A percentile compares a stretch with the other conserved stretches of the same genome.
phyloP scores from a whole-genome alignment of 2,113 vertebrate genomes.

The Blennius ocellaris region DNA sequence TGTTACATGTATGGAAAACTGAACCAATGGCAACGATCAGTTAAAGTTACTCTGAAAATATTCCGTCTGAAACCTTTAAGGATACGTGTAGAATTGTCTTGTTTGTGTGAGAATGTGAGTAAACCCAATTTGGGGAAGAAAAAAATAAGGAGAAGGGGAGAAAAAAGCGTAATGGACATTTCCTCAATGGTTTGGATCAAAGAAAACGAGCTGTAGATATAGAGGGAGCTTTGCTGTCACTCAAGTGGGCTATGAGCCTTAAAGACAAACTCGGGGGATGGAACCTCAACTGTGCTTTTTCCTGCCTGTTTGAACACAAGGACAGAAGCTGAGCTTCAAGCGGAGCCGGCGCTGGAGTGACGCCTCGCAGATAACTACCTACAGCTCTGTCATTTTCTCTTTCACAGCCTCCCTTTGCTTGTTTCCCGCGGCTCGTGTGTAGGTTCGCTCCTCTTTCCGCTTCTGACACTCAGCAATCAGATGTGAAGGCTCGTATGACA shows the following conservation, averaged over 20 bases:
- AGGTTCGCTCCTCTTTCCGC: constrained; percentile 48
- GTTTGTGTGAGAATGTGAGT: not conserved
- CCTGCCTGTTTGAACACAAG: constrained; percentile 57
- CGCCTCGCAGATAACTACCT: constrained; percentile 63
- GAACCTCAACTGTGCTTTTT: constrained; percentile 29
- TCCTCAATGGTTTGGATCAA: constrained; percentile 17
- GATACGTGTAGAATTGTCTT: not conserved
- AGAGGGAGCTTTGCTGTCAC: constrained; percentile 16
- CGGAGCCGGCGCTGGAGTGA: constrained; percentile 37
- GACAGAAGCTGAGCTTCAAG: constrained; percentile 62
- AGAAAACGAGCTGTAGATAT: constrained; percentile 14
- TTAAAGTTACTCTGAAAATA: too few relatives aligned
- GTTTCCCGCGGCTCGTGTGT: constrained; percentile 32
- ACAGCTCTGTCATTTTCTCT: constrained; percentile 60
- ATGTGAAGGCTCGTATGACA: constrained; percentile 72
- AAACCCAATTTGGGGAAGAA: not conserved
- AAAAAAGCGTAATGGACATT: not conserved
- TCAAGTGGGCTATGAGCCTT: constrained; percentile 11
- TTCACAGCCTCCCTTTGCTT: constrained; percentile 29
- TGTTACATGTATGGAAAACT: too few relatives aligned
- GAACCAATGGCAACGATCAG: not conserved
- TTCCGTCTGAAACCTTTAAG: not conserved
- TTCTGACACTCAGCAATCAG: constrained; percentile 72
- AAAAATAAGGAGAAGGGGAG: too few relatives aligned
- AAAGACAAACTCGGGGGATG: constrained; percentile 41